Evolutionary conservation across 2,888 invertebrate species (phyloP).

Genomic region (Crocallis elinguaria): DNA sequence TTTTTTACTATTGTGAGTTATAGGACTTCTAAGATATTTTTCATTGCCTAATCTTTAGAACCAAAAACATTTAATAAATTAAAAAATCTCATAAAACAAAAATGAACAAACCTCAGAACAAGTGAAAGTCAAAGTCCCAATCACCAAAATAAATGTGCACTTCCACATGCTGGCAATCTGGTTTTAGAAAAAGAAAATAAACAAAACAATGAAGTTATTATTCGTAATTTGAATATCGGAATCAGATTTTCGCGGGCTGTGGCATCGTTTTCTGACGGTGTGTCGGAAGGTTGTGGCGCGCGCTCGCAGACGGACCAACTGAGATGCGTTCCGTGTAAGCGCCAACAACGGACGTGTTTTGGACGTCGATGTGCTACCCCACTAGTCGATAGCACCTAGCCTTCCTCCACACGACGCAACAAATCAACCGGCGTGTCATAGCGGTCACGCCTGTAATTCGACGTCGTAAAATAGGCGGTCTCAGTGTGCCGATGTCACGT

Average conservation of each 20-base stretch:
- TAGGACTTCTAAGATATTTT: neutral
- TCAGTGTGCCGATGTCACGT: slow-evolving; percentile 9
- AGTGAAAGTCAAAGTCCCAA: slow-evolving; percentile 67
- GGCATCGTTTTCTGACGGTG: slow-evolving; percentile 59
- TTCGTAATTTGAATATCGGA: slow-evolving; percentile 51
- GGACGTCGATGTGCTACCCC: slow-evolving; percentile 62
- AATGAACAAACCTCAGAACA: slow-evolving; percentile 65
- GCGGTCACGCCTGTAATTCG: slow-evolving; percentile 33
- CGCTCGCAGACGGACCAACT: slow-evolving; percentile 67
- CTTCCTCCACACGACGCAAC: slow-evolving; percentile 23
- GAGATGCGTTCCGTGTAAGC: slow-evolving; percentile 58
- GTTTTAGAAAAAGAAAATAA: slow-evolving; percentile 44
- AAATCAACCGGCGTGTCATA: slow-evolving; percentile 28
- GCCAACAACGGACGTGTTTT: slow-evolving; percentile 65
- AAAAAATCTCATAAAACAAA: slow-evolving; percentile 43
- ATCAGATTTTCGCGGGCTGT: slow-evolving; percentile 67
- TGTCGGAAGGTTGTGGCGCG: slow-evolving; percentile 54
- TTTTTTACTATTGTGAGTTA: neutral
- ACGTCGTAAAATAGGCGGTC: slow-evolving; percentile 10
- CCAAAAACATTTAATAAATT: neutral
- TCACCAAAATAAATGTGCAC: slow-evolving; percentile 68
- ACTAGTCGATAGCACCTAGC: slow-evolving; percentile 49
- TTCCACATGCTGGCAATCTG: slow-evolving; percentile 68
- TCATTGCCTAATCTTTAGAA: neutral
- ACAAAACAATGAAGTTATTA: slow-evolving; percentile 44